Conservation (phyloP, 2,888 invertebrate genomes). For the Sminthurinus aureus region DNA sequence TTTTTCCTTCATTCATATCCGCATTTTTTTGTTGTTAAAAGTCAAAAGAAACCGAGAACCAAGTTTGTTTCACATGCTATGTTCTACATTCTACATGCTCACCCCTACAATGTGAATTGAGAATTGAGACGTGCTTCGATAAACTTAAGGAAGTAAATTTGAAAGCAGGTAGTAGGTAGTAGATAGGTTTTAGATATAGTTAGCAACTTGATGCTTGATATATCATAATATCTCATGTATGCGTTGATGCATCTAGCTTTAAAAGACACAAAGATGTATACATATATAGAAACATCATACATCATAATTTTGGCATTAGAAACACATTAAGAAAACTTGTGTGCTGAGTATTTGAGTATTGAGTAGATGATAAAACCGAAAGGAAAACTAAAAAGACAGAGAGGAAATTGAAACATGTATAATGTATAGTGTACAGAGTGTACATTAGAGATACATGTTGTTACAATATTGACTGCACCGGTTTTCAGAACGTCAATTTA, state of each 20-base stretch:
- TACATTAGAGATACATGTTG: too few species aligned
- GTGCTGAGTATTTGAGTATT: background rate
- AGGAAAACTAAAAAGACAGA: constrained; percentile 35
- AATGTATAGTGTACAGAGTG: too few species aligned
- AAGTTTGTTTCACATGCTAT: too few species aligned
- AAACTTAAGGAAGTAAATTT: background rate
- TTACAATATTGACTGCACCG: too few species aligned
- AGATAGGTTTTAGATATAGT: background rate
- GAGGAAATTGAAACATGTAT: constrained; percentile 23
- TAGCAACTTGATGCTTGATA: constrained; percentile 13
- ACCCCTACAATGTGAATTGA: too few species aligned
- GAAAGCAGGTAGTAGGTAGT: too few species aligned
- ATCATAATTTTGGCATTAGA: constrained; percentile 39
- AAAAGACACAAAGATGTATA: background rate
- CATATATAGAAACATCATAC: background rate
- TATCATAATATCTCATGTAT: background rate
- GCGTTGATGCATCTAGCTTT: constrained; percentile 16
- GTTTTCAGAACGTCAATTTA: too few species aligned
- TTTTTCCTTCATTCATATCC: background rate
- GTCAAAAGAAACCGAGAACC: background rate
- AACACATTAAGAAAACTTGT: constrained; percentile 23
- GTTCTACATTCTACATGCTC: too few species aligned
- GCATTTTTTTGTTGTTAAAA: background rate
- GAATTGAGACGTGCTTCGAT: background rate
- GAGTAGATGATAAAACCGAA: constrained; percentile 30